Evolutionary conservation across 1,140 invertebrate species (phyloP), one percentile per base, ranked within the genome.

Genomic region (Ips typographus): DNA sequence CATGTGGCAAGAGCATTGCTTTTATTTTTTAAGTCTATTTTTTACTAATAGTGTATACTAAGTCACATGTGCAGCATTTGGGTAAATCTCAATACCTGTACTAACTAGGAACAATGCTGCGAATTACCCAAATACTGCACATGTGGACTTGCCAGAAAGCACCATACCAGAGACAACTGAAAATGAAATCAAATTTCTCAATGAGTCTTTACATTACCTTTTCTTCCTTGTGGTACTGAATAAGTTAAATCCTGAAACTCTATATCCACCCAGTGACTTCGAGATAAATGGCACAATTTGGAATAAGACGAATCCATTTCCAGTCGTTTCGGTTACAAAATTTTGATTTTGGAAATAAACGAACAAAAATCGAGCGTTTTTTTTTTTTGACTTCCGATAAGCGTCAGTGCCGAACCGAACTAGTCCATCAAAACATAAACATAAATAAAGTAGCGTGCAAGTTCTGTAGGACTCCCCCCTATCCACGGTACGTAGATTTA

Each of bases 211-310:
- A 49, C 36, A 22, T 85, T 77, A 90, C 88, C 85, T 82, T 85
- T 87, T 78, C 83, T 82, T 51, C 88, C 86, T 76, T 79, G 83
- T 1, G 85, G 85, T 1, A 91, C 86, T 1, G 86, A 85, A 72
- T 87, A 92, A 0, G 84, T 86, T 8, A 92, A 77, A 72, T 91
- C 89, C 63, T 86, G 84, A 77, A 93, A 92, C 75, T 89, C 87
- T 38, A 93, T 85, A 75, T 91, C 86, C 43, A 92, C 82, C 0
- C 89, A 83, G 2, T 87, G 84, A 76, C 87, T 80, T 71, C 84
- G 82, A 0, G 88, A 86, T 42, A 89, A 80, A 73, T 88, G 41
- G 1, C 53, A 67, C 52, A 70, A 42, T 37, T 47, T 68, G 41
- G 42, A 61, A 61, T 49, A 3, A 8, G 61, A 39, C 49, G 40